phyloP scores from a whole-genome alignment of 1,140 invertebrate genomes.

The Bradysia coprophila region DNA sequence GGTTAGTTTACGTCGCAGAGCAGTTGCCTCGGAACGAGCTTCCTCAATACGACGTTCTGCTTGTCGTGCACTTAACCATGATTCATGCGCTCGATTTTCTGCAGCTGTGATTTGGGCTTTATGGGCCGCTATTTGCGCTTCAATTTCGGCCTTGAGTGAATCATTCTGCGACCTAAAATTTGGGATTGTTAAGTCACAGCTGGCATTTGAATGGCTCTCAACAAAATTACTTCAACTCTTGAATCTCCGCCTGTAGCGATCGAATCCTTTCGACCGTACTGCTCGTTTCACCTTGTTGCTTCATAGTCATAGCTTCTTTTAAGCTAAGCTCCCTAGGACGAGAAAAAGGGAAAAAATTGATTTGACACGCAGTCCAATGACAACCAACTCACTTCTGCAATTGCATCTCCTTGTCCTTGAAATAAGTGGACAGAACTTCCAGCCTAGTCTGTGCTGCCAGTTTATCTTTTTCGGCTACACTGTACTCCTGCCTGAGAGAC shows the following conservation, averaged over 20 bases:
- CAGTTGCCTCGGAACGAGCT: slow-evolving; percentile 48
- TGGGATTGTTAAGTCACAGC: slow-evolving; percentile 18
- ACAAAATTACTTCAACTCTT: slow-evolving; percentile 49
- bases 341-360: slow-evolving; percentile 6
- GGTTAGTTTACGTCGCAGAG: slow-evolving; percentile 50
- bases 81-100: slow-evolving; percentile 58
- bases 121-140: slow-evolving; percentile 57
- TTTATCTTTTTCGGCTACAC: slow-evolving; percentile 54
- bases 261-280: slow-evolving; percentile 59
- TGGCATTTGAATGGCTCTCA: slow-evolving; percentile 8
- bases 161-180: slow-evolving; percentile 41
- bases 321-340: slow-evolving; percentile 47
- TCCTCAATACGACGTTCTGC: slow-evolving; percentile 59
- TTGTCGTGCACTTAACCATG: slow-evolving; percentile 56
- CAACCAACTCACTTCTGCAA: slow-evolving; percentile 47
- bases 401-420: slow-evolving; percentile 73
- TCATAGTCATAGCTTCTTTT: slow-evolving; percentile 64
- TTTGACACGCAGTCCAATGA: background rate
- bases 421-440: slow-evolving; percentile 69
- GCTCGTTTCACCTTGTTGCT: slow-evolving; percentile 64
- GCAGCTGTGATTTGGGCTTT: slow-evolving; percentile 52
- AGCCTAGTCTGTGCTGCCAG: slow-evolving; percentile 63
- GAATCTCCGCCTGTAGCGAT: slow-evolving; percentile 57
- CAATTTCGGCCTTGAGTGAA: slow-evolving; percentile 53
- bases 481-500: slow-evolving; percentile 39